Conservation (phyloP, 2,888 invertebrate genomes). For the Aproaerema taeniolella region DNA sequence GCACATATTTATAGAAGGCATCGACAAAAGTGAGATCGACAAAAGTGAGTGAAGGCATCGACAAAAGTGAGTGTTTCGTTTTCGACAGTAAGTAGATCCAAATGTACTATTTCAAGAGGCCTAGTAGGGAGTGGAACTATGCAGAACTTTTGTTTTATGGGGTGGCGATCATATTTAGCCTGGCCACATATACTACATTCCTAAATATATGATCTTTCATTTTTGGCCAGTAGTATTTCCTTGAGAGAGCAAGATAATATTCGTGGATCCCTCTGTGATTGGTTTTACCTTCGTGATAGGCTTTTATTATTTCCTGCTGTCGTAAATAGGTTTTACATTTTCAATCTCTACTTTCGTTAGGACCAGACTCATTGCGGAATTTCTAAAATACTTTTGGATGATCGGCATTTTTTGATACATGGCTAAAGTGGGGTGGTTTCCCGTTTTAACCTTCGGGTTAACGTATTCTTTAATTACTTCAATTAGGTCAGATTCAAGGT, state of each 20-base stretch:
- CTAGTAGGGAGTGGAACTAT: constrained; percentile 17
- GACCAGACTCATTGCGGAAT: constrained; percentile 22
- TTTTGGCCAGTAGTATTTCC: constrained; percentile 27
- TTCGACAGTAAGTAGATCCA: constrained; percentile 15
- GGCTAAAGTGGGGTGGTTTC: background rate
- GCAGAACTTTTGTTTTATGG: constrained; percentile 16
- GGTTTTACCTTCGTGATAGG: constrained; percentile 28
- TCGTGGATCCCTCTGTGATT: constrained; percentile 27
- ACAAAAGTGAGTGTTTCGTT: constrained; percentile 17
- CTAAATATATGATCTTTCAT: too few species aligned
- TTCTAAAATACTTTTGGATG: constrained; percentile 22
- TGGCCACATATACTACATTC: constrained; percentile 21
- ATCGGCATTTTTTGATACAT: constrained; percentile 23
- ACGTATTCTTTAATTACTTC: background rate
- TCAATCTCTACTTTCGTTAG: constrained; percentile 23
- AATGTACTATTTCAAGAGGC: constrained; percentile 20
- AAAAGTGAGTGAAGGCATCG: too few species aligned
- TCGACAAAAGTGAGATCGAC: constrained; percentile 17
- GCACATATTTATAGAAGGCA: constrained; percentile 19
- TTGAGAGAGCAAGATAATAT: constrained; percentile 22
- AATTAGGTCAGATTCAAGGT: too few species aligned
- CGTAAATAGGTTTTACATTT: constrained; percentile 23
- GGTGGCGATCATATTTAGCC: constrained; percentile 22
- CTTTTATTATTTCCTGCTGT: constrained; percentile 25
- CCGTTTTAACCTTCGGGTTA: background rate